A percentile compares a stretch with the other conserved stretches of the same genome.
Evolutionary conservation across 1,140 invertebrate species (phyloP).

Genomic region (Caerostris extrusa): DNA sequence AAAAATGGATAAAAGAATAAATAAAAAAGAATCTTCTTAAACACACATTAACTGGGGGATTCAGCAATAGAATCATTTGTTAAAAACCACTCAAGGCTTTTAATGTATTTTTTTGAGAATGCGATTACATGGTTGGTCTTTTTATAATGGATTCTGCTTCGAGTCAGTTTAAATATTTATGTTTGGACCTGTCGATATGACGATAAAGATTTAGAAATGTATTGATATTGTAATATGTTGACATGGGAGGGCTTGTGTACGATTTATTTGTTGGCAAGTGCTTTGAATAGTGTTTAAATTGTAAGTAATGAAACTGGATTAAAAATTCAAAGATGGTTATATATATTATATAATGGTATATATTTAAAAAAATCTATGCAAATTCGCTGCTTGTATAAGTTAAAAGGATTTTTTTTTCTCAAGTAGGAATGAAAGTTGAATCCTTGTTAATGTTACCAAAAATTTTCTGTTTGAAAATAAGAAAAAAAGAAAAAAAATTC

Average conservation of each 20-base stretch:
- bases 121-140: background rate
- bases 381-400: too few relatives aligned
- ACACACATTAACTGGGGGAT: background rate
- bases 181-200: conserved; percentile 20
- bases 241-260: background rate
- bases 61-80: conserved; percentile 34
- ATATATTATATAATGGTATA: too few relatives aligned
- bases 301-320: too few relatives aligned
- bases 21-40: background rate
- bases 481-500: too few relatives aligned
- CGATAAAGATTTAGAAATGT: conserved; percentile 32
- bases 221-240: background rate
- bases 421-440: too few relatives aligned
- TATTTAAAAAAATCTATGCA: too few relatives aligned
- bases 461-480: too few relatives aligned
- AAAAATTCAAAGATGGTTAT: too few relatives aligned
- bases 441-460: too few relatives aligned
- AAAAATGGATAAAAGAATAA: background rate
- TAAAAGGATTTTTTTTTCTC: too few relatives aligned
- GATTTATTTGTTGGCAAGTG: background rate
- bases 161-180: conserved; percentile 24
- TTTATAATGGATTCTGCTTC: conserved; percentile 1
- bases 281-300: background rate
- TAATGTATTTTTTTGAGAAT: conserved; percentile 7
- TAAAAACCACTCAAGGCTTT: conserved; percentile 40